Base-by-base conservation (phyloP, 1,140 invertebrate species). In the Hyles vespertilio region DNA sequence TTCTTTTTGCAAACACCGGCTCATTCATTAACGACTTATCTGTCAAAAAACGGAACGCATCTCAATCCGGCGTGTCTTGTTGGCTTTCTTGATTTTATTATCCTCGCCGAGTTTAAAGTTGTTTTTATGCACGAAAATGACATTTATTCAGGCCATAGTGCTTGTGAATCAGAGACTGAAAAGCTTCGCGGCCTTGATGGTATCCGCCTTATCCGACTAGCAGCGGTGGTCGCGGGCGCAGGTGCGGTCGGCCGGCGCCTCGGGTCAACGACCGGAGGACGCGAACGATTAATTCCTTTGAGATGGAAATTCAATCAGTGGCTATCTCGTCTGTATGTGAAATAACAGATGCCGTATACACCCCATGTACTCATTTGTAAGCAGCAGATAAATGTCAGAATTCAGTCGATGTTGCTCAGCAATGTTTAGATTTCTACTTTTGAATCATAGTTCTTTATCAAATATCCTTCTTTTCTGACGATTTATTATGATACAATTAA, bases 1-100 rank as follows among this genome's bases (percentile, higher is more conserved):
- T 74, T 74, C 69, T 74, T 74, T 71, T 73, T 69, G 61, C 70
- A 58, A 68, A 70, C 58, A 63, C 43, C 54, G 50, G 8, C 49
- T 58, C 59, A 65, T 66, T 66, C 63, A 73, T 73, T 70, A 58
- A 58, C 32, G 63, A 52, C 48, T 58, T 69, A 59, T 67, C 61
- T 59, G 51, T 55, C 46, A 61, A 56, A 61, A 22, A 55, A 49
- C 11, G 8, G 45, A 49, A 58, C 45, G 36, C 12, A 49, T 40
- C 22, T 57, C 10, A 54, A 57, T 22, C 47, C 11, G 12, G n/a
- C 8, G 10, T 22, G 45, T 6, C 6, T 44, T 60, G 36, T 60
- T 54, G 47, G 40, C 51, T 65, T 55, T 58, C 40, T 58, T 57
- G 22, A 34, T 61, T 60, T 61, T 12, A 47, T 61, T 34, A 51